Evolutionary conservation across 1,140 invertebrate genomes (phyloP), one percentile per base, ranked within the genome.

Genomic region (Bombus affinis): DNA sequence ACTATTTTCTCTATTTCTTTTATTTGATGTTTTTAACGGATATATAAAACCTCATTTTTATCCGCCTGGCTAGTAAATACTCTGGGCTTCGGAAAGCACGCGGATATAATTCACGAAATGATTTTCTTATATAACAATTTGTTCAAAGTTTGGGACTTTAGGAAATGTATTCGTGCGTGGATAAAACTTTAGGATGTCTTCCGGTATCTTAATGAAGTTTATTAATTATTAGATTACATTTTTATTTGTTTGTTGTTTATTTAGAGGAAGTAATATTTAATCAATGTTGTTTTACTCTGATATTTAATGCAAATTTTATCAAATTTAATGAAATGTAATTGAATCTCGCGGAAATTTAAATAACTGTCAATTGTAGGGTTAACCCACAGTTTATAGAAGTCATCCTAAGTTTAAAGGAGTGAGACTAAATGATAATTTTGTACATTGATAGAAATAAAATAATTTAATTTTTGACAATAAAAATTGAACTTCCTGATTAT

Each of bases 1-100:
- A 80, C 32, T 74, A 39, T 53, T 83, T 37, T 32, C 37, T 57
- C 22, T 81, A 18, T 37, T 37, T 32, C 28, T 37, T 39, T 76
- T 71, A n/a, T 72, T 57, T 35, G 22, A 25, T 4, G 22, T 37
- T 78, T 71, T 37, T 72, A 12, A 12, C 10, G 32, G 32, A n/a
- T 13, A 37, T 9, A 9, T 57, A 85, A 85, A 85, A 79, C 83
- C 73, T 87, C 81, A 82, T 85, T 75, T 83, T 72, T 68, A 37
- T 32, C 39, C 66, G 81, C 91, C 92, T 93, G 92, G 93, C 93
- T 93, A 91, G 86, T 92, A 92, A 85, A 90, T 88, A 89, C 86
- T 88, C 35, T 81, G 78, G 88, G 91, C 86, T 86, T 80, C 28
- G 53, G 15, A 37, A 73, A 37, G 42, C 39, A n/a, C 65, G 15